A percentile compares a stretch with the other conserved stretches of the same genome.
These are phyloP conservation scores for Parasteatoda tepidariorum DNA, from an alignment of 1,140 invertebrate genomes.

Conservation along the genomic window DNA sequence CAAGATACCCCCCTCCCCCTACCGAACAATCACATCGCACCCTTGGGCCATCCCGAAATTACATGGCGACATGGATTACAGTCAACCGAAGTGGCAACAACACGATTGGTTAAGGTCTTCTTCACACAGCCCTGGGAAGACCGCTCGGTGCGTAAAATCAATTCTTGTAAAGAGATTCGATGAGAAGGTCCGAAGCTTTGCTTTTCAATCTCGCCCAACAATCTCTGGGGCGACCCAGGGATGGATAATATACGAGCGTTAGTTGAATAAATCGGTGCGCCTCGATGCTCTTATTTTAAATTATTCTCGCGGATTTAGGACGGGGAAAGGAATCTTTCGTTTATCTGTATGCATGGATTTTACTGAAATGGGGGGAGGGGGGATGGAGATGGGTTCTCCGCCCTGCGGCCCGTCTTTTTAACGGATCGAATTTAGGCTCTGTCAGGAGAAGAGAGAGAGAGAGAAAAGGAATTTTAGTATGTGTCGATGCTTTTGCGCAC, in stretches of 20 bases:
- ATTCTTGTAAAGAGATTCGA: slow-evolving; percentile 2
- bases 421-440: not conserved
- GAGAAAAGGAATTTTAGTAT: not conserved
- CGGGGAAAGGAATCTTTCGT: not conserved
- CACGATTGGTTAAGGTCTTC: slow-evolving; percentile 10
- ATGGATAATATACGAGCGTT: slow-evolving; percentile 27
- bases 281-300: slow-evolving; percentile 48
- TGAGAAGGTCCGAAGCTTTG: not conserved
- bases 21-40: slow-evolving; percentile 8
- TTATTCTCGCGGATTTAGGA: slow-evolving; percentile 22
- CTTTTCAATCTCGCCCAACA: not conserved
- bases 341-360: slow-evolving; percentile 1
- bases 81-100: slow-evolving; percentile 28
- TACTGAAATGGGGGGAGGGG: not conserved
- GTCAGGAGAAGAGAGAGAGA: no score
- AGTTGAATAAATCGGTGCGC: slow-evolving; percentile 36
- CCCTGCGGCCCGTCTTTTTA: not conserved
- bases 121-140: not conserved
- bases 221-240: not conserved
- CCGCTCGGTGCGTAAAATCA: slow-evolving; percentile 16
- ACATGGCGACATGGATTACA: slow-evolving; percentile 30
- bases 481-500: not conserved
- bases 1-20: not conserved
- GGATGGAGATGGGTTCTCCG: not conserved
- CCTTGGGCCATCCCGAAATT: slow-evolving; percentile 5